Evolutionary conservation across 1,140 invertebrate genomes (phyloP), one percentile per base, ranked within the genome.

Genomic region (Holotrichia oblita): DNA sequence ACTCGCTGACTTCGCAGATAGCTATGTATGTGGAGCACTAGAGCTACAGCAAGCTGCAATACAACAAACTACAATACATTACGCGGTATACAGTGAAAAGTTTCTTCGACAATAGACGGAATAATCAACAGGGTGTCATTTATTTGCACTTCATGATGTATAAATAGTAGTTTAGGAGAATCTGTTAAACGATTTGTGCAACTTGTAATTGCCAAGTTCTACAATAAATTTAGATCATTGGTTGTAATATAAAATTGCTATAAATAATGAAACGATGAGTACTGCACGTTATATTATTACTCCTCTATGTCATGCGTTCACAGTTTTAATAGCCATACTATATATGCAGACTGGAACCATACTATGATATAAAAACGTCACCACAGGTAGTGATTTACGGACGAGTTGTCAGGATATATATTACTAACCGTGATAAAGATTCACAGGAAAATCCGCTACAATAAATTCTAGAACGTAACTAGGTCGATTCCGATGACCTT

Each of bases 121-220:
- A 48, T 48, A 48, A 48, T 48, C 12, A 48, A 48, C 44, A 48
- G 44, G 44, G 44, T n/a, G 44, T 48, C 44, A 48, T 48, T 48
- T 48, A 48, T 48, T 48, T 12, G 3, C n/a, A 12, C 44, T 2
- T n/a, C 44, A 48, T 48, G 12, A n/a, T 48, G 12, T 0, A n/a
- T 12, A n/a, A 48, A n/a, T 12, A n/a, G 12, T n/a, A 12, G 44
- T n/a, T 48, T 48, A 48, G 12, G 44, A n/a, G 12, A 48, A 48
- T n/a, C 44, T 48, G 44, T 48, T 48, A 48, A n/a, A n/a, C n/a
- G 44, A 48, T 48, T 48, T 48, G 44, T 48, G 44, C 12, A n/a
- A 48, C 12, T n/a, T 48, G 44, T n/a, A 48, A 48, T 48, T 48
- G n/a, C n/a, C n/a, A 48, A 48, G 44, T 48, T 48, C n/a, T 48